These are phyloP conservation scores for Tetranychus piercei DNA, from an alignment of 2,888 invertebrate species.

Conservation along the genomic window DNA sequence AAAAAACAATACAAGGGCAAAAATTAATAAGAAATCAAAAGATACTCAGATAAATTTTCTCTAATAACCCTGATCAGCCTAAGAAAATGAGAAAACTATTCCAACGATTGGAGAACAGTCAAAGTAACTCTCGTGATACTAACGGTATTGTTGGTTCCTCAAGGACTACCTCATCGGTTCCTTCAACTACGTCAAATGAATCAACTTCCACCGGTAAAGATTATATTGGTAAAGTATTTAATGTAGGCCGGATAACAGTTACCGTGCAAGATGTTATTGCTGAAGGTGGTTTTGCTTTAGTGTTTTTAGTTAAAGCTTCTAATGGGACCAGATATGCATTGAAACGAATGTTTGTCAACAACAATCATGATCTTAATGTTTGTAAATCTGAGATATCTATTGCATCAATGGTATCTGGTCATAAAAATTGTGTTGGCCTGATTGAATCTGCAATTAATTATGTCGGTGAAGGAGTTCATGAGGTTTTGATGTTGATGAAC, in stretches of 20 bases:
- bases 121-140: conserved; percentile 17
- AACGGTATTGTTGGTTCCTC: conserved; percentile 11
- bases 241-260: conserved; percentile 53
- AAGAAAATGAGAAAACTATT: conserved; percentile 26
- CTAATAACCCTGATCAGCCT: too few species aligned
- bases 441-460: conserved; percentile 60
- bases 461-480: conserved; percentile 61
- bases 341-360: conserved; percentile 80
- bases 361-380: conserved; percentile 66
- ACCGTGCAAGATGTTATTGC: conserved; percentile 68
- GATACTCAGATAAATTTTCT: too few species aligned
- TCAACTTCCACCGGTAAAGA: conserved; percentile 37
- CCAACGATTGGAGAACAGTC: conserved; percentile 21
- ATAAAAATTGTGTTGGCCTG: conserved; percentile 74
- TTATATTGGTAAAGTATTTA: conserved; percentile 60
- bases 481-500: conserved; percentile 68
- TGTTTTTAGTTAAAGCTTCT: conserved; percentile 57
- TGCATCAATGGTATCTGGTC: conserved; percentile 63
- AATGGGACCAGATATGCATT: conserved; percentile 53
- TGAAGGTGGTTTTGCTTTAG: conserved; percentile 85
- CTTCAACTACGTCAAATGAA: background rate
- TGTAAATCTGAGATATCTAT: conserved; percentile 79
- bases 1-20: too few species aligned
- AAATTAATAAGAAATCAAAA: too few species aligned
- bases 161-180: background rate